Evolutionary conservation across 2,797 vertebrate species (phyloP), one percentile per base, ranked within the genome.

Genomic region (Coreius guichenoti): DNA sequence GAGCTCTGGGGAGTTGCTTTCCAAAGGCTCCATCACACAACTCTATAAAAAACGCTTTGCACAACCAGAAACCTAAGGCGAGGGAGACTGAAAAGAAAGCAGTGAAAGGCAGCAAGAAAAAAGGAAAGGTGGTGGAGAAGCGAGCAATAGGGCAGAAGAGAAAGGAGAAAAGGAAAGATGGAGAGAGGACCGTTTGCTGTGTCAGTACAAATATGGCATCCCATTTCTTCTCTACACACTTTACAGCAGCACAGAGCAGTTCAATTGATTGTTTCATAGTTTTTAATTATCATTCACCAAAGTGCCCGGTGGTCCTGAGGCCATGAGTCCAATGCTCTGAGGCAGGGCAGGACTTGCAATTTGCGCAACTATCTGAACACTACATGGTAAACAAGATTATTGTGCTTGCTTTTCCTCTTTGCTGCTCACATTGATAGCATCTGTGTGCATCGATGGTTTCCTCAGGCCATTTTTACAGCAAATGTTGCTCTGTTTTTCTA

Each of bases 231-330:
- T 51, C 61, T 33, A 21, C 45, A 17, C 63, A 82, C 47, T 84
- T 83, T 72, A 39, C 51, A 79, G 45, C 26, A 80, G 47, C 80
- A 83, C 26, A 81, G 74, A 76, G 63, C 69, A 21, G 29, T 76
- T 82, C 74, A 75, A 65, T 87, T 80, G 86, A 87, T 86, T 79
- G 75, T 81, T 74, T 87, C 87, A 84, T 81, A 80, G 81, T 78
- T 89, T 80, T 88, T 87, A 88, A 89, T 90, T 88, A 86, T 83
- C 83, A 84, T 83, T 86, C 84, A 85, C 65, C 72, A 58, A 88
- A 87, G 75, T 78, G 74, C 43, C 73, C 43, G 49, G 26, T 78
- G 45, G 67, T 77, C 31, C 80, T 67, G 45, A 77, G 63, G 75
- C 77, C 77, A 87, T 87, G 61, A 84, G 16, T 79, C 82, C 85